A percentile compares a stretch with the other conserved stretches of the same genome.
Conservation (phyloP, 2,113 vertebrate genomes). For the Psettodes erumei region DNA sequence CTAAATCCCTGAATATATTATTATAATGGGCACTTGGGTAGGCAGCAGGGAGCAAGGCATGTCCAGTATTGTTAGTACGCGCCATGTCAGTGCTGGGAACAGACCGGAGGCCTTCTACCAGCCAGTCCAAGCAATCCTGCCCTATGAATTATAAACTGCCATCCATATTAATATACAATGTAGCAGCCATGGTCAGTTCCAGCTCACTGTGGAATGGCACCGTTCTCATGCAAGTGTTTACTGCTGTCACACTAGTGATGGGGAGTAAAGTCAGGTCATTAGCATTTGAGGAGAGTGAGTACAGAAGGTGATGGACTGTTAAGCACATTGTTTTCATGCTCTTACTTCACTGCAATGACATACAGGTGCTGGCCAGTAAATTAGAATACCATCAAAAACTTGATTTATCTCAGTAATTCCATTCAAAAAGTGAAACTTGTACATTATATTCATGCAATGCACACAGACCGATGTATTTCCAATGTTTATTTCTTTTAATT, state of each 20-base stretch:
- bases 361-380: no score
- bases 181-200: conserved; percentile 42
- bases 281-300: not conserved
- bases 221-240: conserved; percentile 73
- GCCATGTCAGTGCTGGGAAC: conserved; percentile 74
- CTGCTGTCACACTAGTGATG: conserved; percentile 5
- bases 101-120: conserved; percentile 69
- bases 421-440: no score
- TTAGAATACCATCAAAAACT: no score
- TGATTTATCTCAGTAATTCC: no score
- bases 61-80: conserved; percentile 83
- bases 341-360: not conserved
- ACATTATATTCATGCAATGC: no score
- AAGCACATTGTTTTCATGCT: not conserved
- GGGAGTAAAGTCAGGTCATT: not conserved
- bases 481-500: no score
- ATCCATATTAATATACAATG: conserved; percentile 80
- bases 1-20: conserved; percentile 90
- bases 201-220: conserved; percentile 55
- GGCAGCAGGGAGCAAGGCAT: conserved; percentile 73
- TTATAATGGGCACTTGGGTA: conserved; percentile 82
- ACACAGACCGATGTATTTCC: no score
- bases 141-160: conserved; percentile 83
- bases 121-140: conserved; percentile 71
- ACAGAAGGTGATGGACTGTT: not conserved